These are phyloP conservation scores for Orius insidiosus DNA, from an alignment of 1,140 invertebrate species.

Conservation along the genomic window DNA sequence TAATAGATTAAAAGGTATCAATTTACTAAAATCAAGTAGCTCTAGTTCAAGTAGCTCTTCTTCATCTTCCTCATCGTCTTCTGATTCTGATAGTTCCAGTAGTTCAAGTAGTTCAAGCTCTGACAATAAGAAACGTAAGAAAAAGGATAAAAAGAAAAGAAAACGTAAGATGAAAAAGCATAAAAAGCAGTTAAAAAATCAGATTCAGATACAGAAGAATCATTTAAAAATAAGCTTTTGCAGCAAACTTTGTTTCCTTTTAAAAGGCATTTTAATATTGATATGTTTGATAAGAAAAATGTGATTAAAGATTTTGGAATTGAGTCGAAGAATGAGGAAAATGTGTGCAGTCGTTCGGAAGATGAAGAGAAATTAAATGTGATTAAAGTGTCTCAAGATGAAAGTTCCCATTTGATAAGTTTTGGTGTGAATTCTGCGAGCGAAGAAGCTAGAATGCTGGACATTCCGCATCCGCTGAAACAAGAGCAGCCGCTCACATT, in stretches of 20 bases:
- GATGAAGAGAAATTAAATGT: constrained; percentile 6
- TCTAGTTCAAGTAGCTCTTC: constrained; percentile 2
- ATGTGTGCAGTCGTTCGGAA: constrained; percentile 9
- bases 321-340: not conserved
- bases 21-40: not conserved
- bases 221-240: not conserved
- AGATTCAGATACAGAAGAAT: not conserved
- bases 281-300: constrained; percentile 10
- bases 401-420: constrained; percentile 11
- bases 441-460: constrained; percentile 13
- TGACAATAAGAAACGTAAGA: not conserved
- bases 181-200: not conserved
- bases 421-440: constrained; percentile 14
- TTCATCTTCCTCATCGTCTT: constrained; percentile 6
- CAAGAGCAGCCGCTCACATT: constrained; percentile 3
- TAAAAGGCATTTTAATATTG: constrained; percentile 13
- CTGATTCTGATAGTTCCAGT: constrained; percentile 4
- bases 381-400: constrained; percentile 4
- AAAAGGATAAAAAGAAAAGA: constrained; percentile 3
- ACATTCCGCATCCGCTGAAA: constrained; percentile 11
- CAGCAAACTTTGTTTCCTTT: not conserved
- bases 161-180: constrained; percentile 5
- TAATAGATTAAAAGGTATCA: too few relatives aligned
- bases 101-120: not conserved
- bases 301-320: not conserved